Conservation (phyloP, 2,888 invertebrate genomes). For the Tyria jacobaeae region DNA sequence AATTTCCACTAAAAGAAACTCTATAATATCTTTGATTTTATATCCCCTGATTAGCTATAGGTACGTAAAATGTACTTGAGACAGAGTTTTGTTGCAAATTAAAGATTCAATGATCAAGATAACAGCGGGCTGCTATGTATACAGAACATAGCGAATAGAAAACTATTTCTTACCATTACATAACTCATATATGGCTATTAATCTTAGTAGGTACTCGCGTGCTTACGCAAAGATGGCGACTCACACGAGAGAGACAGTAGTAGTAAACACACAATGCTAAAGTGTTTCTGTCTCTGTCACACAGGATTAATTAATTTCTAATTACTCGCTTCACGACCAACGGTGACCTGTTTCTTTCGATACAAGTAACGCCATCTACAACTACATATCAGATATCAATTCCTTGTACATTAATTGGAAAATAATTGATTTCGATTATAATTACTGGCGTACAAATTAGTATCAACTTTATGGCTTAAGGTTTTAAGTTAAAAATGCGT, state of each 20-base stretch:
- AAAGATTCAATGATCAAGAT: background rate
- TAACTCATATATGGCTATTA: slow-evolving; percentile 3
- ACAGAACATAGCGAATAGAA: background rate
- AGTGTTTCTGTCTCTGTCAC: background rate
- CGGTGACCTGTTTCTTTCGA: slow-evolving; percentile 13
- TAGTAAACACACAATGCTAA: background rate
- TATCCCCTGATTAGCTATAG: background rate
- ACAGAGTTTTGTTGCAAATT: too few species aligned
- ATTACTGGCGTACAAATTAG: slow-evolving; percentile 44
- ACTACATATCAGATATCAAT: slow-evolving; percentile 38
- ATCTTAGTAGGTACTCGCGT: background rate
- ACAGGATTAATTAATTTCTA: slow-evolving; percentile 14
- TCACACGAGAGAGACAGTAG: background rate
- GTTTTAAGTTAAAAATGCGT: slow-evolving; percentile 26
- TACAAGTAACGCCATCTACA: slow-evolving; percentile 15
- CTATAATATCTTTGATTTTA: too few species aligned
- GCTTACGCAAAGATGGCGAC: background rate
- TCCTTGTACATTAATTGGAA: slow-evolving; percentile 61
- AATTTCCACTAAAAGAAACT: too few species aligned
- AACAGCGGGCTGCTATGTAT: background rate
- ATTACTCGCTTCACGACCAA: slow-evolving; percentile 15
- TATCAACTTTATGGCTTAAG: slow-evolving; percentile 38
- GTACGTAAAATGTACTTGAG: too few species aligned
- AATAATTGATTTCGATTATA: slow-evolving; percentile 69
- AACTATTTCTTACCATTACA: background rate